Evolutionary conservation across 2,888 invertebrate genomes (phyloP).

Genomic region (Hylaea fasciaria): DNA sequence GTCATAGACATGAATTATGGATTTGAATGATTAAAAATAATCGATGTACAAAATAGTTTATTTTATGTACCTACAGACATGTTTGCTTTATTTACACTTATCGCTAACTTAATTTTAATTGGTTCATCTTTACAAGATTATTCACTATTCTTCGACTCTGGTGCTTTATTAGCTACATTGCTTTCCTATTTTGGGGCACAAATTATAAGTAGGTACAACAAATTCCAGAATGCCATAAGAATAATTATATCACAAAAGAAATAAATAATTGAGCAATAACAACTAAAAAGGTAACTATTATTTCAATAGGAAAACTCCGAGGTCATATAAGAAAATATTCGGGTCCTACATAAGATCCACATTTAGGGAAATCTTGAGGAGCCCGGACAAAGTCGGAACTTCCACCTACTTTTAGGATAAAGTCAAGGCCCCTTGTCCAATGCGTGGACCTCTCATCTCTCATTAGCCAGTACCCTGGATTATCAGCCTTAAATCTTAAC

Average conservation of each 20-base stretch:
- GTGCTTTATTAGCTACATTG: background rate
- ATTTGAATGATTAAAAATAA: too few species aligned
- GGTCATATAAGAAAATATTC: conserved; percentile 88
- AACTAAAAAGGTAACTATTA: conserved; percentile 44
- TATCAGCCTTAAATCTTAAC: conserved; percentile 89
- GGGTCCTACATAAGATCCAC: conserved; percentile 90
- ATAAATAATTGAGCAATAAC: conserved; percentile 60
- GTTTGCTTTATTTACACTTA: too few species aligned
- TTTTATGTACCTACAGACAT: too few species aligned
- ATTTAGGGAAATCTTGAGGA: conserved; percentile 90
- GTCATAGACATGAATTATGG: too few species aligned
- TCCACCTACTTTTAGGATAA: conserved; percentile 90
- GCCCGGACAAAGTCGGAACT: conserved; percentile 86
- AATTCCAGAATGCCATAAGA: conserved; percentile 26
- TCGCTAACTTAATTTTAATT: too few species aligned
- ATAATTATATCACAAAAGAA: conserved; percentile 57
- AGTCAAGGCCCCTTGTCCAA: conserved; percentile 90
- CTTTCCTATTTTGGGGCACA: background rate
- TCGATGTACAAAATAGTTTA: too few species aligned
- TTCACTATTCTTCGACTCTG: background rate
- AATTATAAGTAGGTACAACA: background rate
- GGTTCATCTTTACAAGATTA: too few species aligned
- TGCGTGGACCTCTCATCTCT: conserved; percentile 90
- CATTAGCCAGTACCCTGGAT: conserved; percentile 93
- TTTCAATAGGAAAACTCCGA: conserved; percentile 20